Evolutionary conservation across 2,113 vertebrate species (phyloP), one percentile per base, ranked within the genome.

Genomic region (Cinclus cinclus): DNA sequence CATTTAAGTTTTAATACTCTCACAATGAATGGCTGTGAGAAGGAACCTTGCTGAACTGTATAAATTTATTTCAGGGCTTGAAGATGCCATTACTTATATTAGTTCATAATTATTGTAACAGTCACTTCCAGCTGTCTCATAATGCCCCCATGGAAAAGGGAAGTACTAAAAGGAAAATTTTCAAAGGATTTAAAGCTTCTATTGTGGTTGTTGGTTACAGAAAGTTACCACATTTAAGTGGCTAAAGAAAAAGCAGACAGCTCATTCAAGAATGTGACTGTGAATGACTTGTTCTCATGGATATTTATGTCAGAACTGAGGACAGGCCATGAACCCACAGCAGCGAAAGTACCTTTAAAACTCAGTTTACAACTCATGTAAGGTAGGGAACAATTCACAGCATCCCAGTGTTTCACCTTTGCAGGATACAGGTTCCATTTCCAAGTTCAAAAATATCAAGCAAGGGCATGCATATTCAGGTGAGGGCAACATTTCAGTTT

Each of bases 1-100:
- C 73, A 92, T 93, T 96, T 90, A 88, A 86, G 85, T 95, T 96
- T 95, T 86, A 93, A 84, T 94, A 68, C 13, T 87, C 53, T 89
- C 62, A 84, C 69, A 76, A 50, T 42, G 46, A 96, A 95, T 21
- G 62, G 76, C 74, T 84, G n/a, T 16, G 27, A 93, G 83, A 86
- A 41, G 16, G 35, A 93, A 89, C 89, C 83, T 95, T 82, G 60
- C 49, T 90, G 83, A 90, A 94, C 37, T 90, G 23, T 58, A 62
- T 50, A 73, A 33, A 84, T 92, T 92, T 84, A 84, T 84, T 95
- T 87, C 88, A 69, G 65, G 65, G 80, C 80, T 93, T 76, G 92
- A 92, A 95, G 87, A 90, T 56, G 53, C n/a, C 90, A 89, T 92
- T 47, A 82, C 87, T 97, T 93, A 65, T 84, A 87, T 91, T 82